Evolutionary conservation across 2,113 vertebrate species (phyloP).

Genomic region (Furnarius figulus): DNA sequence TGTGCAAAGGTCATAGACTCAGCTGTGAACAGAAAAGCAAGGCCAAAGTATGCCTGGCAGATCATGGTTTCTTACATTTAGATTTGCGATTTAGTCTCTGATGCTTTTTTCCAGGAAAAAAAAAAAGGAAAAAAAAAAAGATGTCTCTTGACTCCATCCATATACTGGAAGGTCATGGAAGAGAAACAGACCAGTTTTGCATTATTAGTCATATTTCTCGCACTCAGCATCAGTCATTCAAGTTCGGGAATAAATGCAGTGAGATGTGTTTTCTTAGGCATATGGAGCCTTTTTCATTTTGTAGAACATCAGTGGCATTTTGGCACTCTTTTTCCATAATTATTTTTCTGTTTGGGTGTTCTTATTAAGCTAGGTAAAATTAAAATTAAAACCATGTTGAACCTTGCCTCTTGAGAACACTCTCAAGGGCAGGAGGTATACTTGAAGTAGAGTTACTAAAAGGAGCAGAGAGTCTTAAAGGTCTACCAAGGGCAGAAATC

Average conservation of each 20-base stretch:
- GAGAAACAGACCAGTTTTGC: not conserved
- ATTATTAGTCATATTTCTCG: not conserved
- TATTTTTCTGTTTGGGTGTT: not conserved
- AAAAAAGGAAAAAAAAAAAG: not conserved
- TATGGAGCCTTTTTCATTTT: not conserved
- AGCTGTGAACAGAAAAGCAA: not conserved
- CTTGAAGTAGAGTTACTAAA: constrained; percentile 18
- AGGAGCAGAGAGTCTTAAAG: constrained; percentile 45
- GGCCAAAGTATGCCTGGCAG: not conserved
- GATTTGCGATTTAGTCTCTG: not conserved
- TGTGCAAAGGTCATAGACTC: fast-evolving
- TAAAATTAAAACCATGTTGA: not conserved
- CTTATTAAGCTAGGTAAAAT: not conserved
- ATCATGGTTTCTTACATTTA: not conserved
- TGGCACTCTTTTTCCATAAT: not conserved
- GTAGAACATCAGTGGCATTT: not conserved
- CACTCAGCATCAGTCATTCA: not conserved
- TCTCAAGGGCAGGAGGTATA: not conserved
- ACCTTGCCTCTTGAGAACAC: not conserved
- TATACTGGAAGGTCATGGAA: not conserved
- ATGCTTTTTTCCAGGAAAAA: not conserved
- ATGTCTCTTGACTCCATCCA: not conserved
- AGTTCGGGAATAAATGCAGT: not conserved
- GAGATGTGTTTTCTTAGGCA: not conserved
- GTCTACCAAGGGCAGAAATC: constrained; percentile 71